Percentiles rank a stretch among this genome's conserved stretches.
These are phyloP conservation scores for Vanessa atalanta DNA, from an alignment of 1,140 invertebrate genomes.

Conservation along the genomic window DNA sequence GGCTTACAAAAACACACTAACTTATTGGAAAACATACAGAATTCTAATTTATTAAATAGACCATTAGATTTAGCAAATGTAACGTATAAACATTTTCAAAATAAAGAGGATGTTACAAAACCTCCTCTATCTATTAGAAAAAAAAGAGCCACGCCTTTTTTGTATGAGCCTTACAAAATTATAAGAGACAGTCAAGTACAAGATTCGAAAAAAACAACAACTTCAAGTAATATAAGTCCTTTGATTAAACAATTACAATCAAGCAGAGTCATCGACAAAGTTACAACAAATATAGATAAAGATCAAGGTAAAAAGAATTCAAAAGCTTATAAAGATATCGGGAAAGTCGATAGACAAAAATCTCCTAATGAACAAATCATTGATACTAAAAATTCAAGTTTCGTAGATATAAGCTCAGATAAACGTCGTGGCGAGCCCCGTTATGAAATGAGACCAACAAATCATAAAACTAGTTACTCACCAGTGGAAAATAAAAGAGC, in stretches of 20 bases:
- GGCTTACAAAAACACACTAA: slow-evolving; percentile 1
- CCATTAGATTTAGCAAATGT: neutral
- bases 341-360: slow-evolving; percentile 59
- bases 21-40: neutral
- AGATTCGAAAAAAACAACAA: slow-evolving; percentile 72
- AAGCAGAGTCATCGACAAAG: slow-evolving; percentile 64
- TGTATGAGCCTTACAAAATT: slow-evolving; percentile 78
- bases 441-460: slow-evolving; percentile 60
- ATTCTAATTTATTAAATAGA: neutral
- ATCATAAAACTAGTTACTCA: slow-evolving; percentile 69
- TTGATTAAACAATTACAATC: slow-evolving; percentile 73
- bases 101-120: slow-evolving; percentile 44
- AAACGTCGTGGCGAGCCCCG: slow-evolving; percentile 65
- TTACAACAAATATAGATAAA: slow-evolving; percentile 54
- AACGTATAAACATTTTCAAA: slow-evolving; percentile 33
- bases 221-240: slow-evolving; percentile 68
- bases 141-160: slow-evolving; percentile 67
- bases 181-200: slow-evolving; percentile 66
- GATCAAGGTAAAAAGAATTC: slow-evolving; percentile 57
- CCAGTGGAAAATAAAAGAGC: slow-evolving; percentile 66
- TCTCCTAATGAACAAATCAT: slow-evolving; percentile 35
- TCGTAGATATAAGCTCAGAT: slow-evolving; percentile 65
- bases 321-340: slow-evolving; percentile 70
- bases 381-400: slow-evolving; percentile 42
- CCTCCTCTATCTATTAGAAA: slow-evolving; percentile 40